phyloP scores from a whole-genome alignment of 2,113 vertebrate genomes.

The Tetrao urogallus region DNA sequence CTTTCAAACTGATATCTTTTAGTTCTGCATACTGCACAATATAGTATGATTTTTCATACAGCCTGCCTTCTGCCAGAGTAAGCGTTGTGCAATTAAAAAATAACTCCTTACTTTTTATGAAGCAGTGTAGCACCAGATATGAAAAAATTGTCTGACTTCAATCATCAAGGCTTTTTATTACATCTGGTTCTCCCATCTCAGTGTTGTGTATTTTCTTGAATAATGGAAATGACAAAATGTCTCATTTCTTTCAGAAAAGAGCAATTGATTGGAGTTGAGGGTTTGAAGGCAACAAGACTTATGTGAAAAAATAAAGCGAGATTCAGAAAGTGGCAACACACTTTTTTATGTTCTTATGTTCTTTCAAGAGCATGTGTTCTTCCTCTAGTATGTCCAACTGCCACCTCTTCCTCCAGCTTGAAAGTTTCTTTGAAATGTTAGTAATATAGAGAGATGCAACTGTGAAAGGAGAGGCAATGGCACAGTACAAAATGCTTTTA shows the following conservation, averaged over 20 bases:
- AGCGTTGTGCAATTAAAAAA: neutral
- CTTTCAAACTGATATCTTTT: neutral
- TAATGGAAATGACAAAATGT: neutral
- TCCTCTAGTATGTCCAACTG: neutral
- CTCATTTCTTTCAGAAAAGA: neutral
- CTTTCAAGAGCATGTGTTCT: neutral
- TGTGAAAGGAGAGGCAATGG: neutral
- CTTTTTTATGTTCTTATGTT: neutral
- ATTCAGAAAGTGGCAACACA: neutral
- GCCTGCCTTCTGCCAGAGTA: neutral
- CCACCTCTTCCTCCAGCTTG: neutral
- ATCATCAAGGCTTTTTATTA: neutral
- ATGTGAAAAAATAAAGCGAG: neutral
- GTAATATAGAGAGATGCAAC: neutral
- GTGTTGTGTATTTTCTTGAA: neutral
- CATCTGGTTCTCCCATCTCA: neutral
- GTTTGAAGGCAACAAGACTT: neutral
- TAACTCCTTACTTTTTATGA: neutral
- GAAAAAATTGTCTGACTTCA: neutral
- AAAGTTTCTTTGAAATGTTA: neutral
- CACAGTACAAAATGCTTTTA: neutral
- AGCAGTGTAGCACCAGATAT: neutral
- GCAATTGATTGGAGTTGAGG: neutral
- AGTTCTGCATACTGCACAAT: neutral
- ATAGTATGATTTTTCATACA: neutral